Base-by-base conservation (phyloP, 2,888 invertebrate species). In the Glyphotaelius pellucidus region DNA sequence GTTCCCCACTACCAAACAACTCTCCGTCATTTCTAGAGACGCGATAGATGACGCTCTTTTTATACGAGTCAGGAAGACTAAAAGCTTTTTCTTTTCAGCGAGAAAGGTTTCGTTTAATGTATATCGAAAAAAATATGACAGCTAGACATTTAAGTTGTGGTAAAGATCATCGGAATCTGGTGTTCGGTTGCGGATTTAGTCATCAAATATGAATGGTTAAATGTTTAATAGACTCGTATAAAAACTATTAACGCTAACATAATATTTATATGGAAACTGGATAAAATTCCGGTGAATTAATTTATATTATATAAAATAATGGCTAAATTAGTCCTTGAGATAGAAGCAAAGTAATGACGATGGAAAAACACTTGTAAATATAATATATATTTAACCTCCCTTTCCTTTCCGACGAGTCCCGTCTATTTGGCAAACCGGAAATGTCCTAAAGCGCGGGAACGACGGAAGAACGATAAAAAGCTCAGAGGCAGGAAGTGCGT, bases 371-470 rank as follows among this genome's bases (percentile, higher is more conserved):
- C 35, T 88, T 88, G 88, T 88, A 47, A 31, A 67, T 88, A 15
- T 67, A 25, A 67, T 88, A 88, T 79, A 88, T 88, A 85, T 92
- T 92, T 92, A 52, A 91, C 92, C 92, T 92, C 89, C 67, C 91
- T 31, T 84, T 90, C 80, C 80, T 67, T 90, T 92, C 88, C 90
- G 90, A 90, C 31, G 85, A 90, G 84, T 89, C 88, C 90, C 67
- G 87, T 89, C 92, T n/a, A 92, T 90, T 91, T 79, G 91, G 92
- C 92, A 90, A 92, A 92, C 91, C 92, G 92, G 92, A 92, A 89
- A 90, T 89, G 91, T 85, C 91, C 80, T 52, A 88, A 91, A 91
- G 90, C 91, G 91, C 90, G 92, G 90, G 83, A 92, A 89, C 89
- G 81, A 67, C 91, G 91, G 81, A 92, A 90, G 90, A 90, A 79